Conservation (phyloP, 35 echinoderm and acorn worm genomes). For the Ptychodera flava region DNA sequence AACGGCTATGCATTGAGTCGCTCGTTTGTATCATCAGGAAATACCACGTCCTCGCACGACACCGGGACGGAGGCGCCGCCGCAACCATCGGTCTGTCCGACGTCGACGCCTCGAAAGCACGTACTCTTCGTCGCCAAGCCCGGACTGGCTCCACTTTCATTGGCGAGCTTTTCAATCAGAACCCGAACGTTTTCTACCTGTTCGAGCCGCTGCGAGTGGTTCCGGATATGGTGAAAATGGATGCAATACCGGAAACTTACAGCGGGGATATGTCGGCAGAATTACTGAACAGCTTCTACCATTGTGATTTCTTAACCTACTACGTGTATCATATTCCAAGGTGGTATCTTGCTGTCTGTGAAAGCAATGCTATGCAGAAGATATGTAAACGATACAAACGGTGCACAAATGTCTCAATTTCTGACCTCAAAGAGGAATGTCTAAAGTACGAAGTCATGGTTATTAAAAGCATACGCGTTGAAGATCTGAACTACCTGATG, state of each 20-base stretch:
- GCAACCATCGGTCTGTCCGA: not conserved
- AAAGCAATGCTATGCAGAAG: not conserved
- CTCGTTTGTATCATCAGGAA: too few relatives aligned
- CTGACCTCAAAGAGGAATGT: not conserved
- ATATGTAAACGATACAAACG: not conserved
- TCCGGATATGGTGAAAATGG: not conserved
- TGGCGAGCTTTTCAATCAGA: conserved; percentile 34
- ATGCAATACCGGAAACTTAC: not conserved
- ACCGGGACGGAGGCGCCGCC: too few relatives aligned
- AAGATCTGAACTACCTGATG: not conserved
- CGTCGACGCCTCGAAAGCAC: not conserved
- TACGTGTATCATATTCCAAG: not conserved
- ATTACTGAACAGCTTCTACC: not conserved
- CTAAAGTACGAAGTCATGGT: not conserved
- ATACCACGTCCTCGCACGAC: too few relatives aligned
- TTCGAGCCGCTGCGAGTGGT: not conserved
- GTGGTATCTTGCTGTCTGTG: not conserved
- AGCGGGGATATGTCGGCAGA: not conserved
- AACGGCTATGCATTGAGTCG: too few relatives aligned
- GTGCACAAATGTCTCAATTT: not conserved
- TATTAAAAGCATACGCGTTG: not conserved
- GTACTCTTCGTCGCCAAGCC: not conserved
- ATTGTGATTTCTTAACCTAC: not conserved
- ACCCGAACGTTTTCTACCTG: conserved; percentile 14
- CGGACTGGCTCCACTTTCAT: conserved; percentile 19